Evolutionary conservation across 2,113 vertebrate genomes (phyloP), one percentile per base, ranked within the genome.

Genomic region (Alligator sinensis): DNA sequence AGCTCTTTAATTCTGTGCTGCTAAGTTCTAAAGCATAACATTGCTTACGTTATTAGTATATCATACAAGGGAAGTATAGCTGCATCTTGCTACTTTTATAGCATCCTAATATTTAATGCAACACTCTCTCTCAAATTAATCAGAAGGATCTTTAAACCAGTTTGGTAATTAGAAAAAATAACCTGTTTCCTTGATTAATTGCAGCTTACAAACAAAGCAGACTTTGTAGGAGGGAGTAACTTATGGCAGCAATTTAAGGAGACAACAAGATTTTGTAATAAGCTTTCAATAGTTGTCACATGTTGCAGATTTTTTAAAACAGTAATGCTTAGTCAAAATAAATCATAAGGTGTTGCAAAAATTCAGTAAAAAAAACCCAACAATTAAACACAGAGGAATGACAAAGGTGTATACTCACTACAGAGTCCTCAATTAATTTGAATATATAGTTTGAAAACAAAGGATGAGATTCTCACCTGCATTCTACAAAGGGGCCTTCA

Each of bases 151-250:
- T 95, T 95, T 79, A 87, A 96, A 92, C 47, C 1, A 0, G 22
- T 80, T 95, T 82, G 84, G 86, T 96, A 96, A 96, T 96, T 75
- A 96, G 77, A 96, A 97, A 96, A 87, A 90, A 89, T 95, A 96
- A 94, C 76, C 94, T 63, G 82, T 95, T 95, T 96, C 93, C 91
- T 96, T 94, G 93, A 93, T 95, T 97, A 96, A 97, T 94, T 92
- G 90, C 94, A 96, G 72, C 30, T 60, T 86, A 60, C 79, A 62
- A 77, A 64, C 24, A 95, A 95, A 95, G 94, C 75, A 62, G 84
- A 86, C 75, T 64, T 96, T 82, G 66, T 87, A 95, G 90, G 94
- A 93, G 70, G 82, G 93, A 96, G 88, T 92, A 96, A 96, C 86
- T 96, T 96, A 95, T 7, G 13, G 68, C 74, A 95, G 80, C 78